These are phyloP conservation scores for Myotis myotis DNA, from an alignment of 2,797 vertebrate species.

Conservation along the genomic window DNA sequence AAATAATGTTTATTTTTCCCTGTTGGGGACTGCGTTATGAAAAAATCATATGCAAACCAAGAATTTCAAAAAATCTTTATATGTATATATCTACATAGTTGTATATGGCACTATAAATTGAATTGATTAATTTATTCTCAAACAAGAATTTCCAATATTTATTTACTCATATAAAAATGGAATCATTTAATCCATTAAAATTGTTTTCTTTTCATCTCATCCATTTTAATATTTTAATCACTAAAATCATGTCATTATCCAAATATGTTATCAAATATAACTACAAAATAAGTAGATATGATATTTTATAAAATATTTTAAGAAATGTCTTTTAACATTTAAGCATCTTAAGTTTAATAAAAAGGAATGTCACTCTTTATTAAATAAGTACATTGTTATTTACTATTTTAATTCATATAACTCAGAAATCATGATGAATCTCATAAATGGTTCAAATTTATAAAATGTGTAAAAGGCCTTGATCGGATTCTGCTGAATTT, in stretches of 20 bases:
- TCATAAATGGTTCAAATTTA: slow-evolving; percentile 29
- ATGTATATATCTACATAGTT: background rate
- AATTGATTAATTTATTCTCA: background rate
- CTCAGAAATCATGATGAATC: slow-evolving; percentile 6
- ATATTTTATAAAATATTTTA: background rate
- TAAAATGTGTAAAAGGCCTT: background rate
- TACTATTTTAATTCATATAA: slow-evolving; percentile 22
- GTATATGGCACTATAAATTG: background rate
- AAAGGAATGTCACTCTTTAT: background rate
- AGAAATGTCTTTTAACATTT: background rate
- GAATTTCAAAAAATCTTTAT: background rate
- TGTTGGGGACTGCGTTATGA: background rate
- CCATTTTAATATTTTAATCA: slow-evolving; percentile 24
- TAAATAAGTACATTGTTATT: background rate
- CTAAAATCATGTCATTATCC: background rate
- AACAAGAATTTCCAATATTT: slow-evolving; percentile 14
- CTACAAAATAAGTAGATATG: background rate
- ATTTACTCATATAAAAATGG: background rate
- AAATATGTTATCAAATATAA: slow-evolving; percentile 4
- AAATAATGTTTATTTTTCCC: background rate
- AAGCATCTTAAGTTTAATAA: background rate
- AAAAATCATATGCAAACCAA: background rate
- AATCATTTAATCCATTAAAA: background rate
- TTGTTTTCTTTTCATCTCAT: too few species aligned
- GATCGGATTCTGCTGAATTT: slow-evolving; percentile 10